Conservation (phyloP, 2,888 invertebrate species). For the Netelia virgata region DNA sequence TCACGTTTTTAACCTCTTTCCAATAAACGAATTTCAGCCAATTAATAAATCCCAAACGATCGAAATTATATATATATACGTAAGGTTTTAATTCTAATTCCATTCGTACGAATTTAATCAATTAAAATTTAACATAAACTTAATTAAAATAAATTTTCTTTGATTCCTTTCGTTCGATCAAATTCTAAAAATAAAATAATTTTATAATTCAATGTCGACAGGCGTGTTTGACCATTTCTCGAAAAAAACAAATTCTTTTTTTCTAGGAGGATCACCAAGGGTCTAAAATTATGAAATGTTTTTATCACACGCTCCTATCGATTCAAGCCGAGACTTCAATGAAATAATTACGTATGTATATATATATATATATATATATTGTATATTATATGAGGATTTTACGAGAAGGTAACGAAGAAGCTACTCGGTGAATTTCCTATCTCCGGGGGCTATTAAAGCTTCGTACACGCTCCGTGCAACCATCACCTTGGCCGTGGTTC, state of each 20-base stretch:
- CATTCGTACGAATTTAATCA: no score
- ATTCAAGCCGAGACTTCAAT: background rate
- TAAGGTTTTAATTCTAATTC: no score
- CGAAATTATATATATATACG: no score
- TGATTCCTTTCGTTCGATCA: no score
- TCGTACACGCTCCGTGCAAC: conserved; percentile 10
- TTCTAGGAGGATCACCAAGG: no score
- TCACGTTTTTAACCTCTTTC: background rate
- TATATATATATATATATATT: background rate
- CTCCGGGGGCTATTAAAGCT: conserved; percentile 43
- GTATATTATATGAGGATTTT: background rate
- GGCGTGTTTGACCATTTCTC: no score
- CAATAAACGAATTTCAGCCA: background rate
- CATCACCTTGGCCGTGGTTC: conserved; percentile 59
- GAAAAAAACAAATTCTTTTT: no score
- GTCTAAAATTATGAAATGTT: background rate
- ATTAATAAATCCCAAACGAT: background rate
- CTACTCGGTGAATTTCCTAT: conserved; percentile 41
- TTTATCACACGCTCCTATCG: background rate
- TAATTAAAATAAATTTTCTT: no score
- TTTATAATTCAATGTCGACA: no score
- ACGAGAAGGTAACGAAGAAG: conserved; percentile 24
- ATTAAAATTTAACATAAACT: no score
- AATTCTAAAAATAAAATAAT: no score
- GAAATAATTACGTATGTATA: background rate